Base-by-base conservation (phyloP, 2,888 invertebrate species). In the Galerucella nymphaeae region DNA sequence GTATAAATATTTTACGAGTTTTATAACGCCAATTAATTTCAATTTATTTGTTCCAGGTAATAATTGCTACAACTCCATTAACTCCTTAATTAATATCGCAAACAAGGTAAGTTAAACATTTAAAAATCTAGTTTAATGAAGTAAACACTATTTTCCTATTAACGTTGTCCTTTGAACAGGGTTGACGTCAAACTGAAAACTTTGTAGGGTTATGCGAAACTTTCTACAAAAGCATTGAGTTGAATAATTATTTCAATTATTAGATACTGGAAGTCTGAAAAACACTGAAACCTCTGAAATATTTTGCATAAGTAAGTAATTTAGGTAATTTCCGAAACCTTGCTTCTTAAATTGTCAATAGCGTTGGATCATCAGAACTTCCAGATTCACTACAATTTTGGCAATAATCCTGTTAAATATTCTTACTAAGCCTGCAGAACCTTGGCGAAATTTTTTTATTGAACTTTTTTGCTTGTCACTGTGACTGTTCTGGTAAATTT, bases 131-230 rank as follows among this genome's bases (percentile, higher is more conserved):
- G n/a, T n/a, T 5, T 48, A n/a, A n/a, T 48, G 48, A 13, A 59
- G 14, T 30, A 59, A 30, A 58, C 10, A 4, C 4, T 11, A n/a
- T 14, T n/a, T 48, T 13, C n/a, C 14, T n/a, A 13, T 30, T n/a
- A n/a, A 59, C 13, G 14, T 30, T 59, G 13, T 59, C 38, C 2
- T n/a, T 59, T 38, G 8, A n/a, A 59, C 14, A 14, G 38, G n/a
- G n/a, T 59, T 59, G 59, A 59, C 59, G 59, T 59, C 38, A 38
- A n/a, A 23, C 4, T n/a, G 13, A 59, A n/a, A 8, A 30, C 8
- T 14, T 38, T 57, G n/a, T 2, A 13, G 59, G 30, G 9, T 10
- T 59, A 59, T 59, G 11, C 23, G 23, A 30, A 20, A 58, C 13
- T 20, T n/a, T n/a, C 1, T 14, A 30, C 59, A 59, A 23, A 57